Conservation (phyloP, 2,888 invertebrate species). For the Limnephilus lunatus region DNA sequence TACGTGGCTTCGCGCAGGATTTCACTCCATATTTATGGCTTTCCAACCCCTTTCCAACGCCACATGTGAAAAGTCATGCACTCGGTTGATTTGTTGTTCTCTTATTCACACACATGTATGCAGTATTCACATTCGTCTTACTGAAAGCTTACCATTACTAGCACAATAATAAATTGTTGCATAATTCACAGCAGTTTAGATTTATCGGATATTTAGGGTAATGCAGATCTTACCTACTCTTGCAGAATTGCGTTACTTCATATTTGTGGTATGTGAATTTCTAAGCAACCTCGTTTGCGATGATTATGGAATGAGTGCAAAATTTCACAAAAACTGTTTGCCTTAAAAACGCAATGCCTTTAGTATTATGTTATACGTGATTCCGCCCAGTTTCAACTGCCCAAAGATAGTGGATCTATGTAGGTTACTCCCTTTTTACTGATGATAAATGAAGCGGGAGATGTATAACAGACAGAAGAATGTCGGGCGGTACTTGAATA, state of each 20-base stretch:
- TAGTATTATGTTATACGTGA: too few species aligned
- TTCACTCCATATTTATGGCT: conserved; percentile 32
- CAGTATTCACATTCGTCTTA: not conserved
- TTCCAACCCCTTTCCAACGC: not conserved
- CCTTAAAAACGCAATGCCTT: too few species aligned
- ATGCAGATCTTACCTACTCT: not conserved
- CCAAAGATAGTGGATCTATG: too few species aligned
- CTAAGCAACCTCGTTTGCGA: too few species aligned
- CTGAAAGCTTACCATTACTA: not conserved
- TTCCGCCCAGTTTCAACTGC: too few species aligned
- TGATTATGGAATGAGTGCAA: too few species aligned
- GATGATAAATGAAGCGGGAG: too few species aligned
- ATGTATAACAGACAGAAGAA: too few species aligned
- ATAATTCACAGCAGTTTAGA: not conserved
- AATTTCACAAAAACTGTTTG: too few species aligned
- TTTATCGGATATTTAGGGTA: not conserved
- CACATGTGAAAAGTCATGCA: conserved; percentile 44
- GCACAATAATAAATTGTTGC: not conserved
- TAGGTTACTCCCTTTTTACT: too few species aligned
- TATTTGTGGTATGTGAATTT: too few species aligned
- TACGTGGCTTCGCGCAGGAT: conserved; percentile 47
- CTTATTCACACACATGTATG: not conserved
- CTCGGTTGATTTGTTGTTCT: conserved; percentile 20
- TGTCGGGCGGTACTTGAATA: not conserved
- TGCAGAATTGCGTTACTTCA: too few species aligned